Evolutionary conservation across 2,888 invertebrate species (phyloP).

Genomic region (Mamestra brassicae): DNA sequence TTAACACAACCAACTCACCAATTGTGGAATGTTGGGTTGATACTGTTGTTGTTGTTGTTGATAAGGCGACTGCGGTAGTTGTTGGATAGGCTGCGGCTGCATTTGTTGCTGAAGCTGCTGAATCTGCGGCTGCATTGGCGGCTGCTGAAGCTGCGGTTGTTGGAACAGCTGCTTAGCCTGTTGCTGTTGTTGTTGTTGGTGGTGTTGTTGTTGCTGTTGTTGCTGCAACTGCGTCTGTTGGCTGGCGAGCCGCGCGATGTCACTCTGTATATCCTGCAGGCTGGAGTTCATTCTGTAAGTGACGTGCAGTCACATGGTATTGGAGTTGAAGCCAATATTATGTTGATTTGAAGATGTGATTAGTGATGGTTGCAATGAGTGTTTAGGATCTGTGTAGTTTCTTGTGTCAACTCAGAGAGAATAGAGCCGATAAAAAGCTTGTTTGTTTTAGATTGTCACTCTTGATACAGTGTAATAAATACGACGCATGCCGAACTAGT

Average conservation of each 20-base stretch:
- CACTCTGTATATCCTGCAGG: slow-evolving; percentile 98
- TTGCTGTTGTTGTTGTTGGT: slow-evolving; percentile 80
- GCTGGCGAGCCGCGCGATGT: slow-evolving; percentile 96
- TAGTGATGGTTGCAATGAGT: slow-evolving; percentile 18
- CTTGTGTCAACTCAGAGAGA: background rate
- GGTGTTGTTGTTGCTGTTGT: slow-evolving; percentile 88
- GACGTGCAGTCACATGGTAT: slow-evolving; percentile 55
- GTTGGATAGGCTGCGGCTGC: slow-evolving; percentile 78
- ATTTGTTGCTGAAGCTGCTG: slow-evolving; percentile 71
- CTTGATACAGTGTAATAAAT: background rate
- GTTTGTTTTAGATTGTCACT: background rate
- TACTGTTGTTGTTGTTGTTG: slow-evolving; percentile 83
- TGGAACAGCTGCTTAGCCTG: slow-evolving; percentile 89
- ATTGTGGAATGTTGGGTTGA: slow-evolving; percentile 89
- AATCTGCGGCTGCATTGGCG: slow-evolving; percentile 88
- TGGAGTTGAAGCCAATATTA: slow-evolving; percentile 51
- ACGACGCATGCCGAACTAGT: background rate
- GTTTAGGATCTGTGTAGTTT: background rate
- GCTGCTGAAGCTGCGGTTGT: slow-evolving; percentile 84
- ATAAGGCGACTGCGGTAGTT: slow-evolving; percentile 86
- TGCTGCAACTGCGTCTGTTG: slow-evolving; percentile 91
- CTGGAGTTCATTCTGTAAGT: slow-evolving; percentile 96
- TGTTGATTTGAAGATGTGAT: slow-evolving; percentile 33
- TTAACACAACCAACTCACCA: slow-evolving; percentile 80
- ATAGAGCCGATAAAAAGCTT: background rate